Percentiles rank a stretch among this genome's conserved stretches.
Conservation (phyloP, 2,888 invertebrate species). For the Calliphora vomitoria region DNA sequence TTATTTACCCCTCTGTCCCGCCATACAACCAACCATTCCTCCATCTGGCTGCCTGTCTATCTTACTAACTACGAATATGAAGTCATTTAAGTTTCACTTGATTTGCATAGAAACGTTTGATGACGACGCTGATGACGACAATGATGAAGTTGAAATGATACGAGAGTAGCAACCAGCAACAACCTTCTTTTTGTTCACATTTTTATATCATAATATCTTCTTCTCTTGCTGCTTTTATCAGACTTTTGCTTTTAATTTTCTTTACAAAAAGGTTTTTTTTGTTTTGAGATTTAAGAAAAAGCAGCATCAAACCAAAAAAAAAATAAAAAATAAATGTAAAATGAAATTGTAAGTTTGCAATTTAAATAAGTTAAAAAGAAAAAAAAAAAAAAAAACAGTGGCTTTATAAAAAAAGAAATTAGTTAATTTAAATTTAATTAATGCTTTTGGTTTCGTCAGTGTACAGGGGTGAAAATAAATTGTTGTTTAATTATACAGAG, state of each 20-base stretch:
- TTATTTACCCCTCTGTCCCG: slow-evolving; percentile 5
- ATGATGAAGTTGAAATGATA: slow-evolving; percentile 36
- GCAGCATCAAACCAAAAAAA: neutral
- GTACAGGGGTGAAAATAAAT: neutral
- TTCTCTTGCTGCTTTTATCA: neutral
- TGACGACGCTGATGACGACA: slow-evolving; percentile 22
- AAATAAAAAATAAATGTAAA: neutral
- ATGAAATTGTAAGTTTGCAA: slow-evolving; percentile 5
- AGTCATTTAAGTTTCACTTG: slow-evolving; percentile 69
- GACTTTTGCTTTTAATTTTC: slow-evolving; percentile 5
- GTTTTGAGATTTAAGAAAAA: neutral
- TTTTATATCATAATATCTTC: slow-evolving; percentile 19
- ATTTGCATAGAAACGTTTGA: slow-evolving; percentile 67
- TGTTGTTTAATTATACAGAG: slow-evolving; percentile 33
- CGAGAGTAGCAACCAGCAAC: neutral
- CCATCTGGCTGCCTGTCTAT: neutral
- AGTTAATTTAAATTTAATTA: slow-evolving; percentile 44
- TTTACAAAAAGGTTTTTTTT: neutral
- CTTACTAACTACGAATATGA: slow-evolving; percentile 5
- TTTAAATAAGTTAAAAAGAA: neutral
- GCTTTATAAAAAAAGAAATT: neutral
- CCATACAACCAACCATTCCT: neutral
- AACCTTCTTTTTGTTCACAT: neutral
- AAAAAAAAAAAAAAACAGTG: neutral
- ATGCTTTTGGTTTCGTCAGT: neutral